Evolutionary conservation across 2,888 invertebrate species (phyloP).

Genomic region (Choristoneura rosaceana): DNA sequence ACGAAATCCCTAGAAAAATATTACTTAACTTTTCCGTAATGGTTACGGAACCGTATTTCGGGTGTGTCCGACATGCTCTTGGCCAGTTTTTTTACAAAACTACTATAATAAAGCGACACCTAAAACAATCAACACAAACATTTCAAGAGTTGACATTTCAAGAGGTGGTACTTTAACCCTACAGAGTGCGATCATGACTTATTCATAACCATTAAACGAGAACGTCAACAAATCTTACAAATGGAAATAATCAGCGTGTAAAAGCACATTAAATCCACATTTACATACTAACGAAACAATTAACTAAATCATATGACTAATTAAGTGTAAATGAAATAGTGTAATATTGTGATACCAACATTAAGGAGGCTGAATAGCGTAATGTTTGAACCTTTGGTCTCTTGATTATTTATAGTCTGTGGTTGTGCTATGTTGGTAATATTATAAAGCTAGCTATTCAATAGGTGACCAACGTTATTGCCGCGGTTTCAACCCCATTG

Average conservation of each 20-base stretch:
- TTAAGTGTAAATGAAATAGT: conserved; percentile 32
- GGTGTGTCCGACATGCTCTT: no score
- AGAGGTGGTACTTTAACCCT: not conserved
- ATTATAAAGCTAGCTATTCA: not conserved
- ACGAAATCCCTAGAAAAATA: no score
- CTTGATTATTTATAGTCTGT: conserved; percentile 54
- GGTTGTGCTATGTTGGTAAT: conserved; percentile 34
- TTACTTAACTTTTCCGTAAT: no score
- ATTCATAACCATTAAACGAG: conserved; percentile 19
- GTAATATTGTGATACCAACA: conserved; percentile 39
- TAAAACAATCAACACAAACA: not conserved
- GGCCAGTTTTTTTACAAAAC: no score
- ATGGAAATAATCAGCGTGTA: conserved; percentile 35
- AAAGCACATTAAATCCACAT: conserved; percentile 32
- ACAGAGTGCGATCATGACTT: conserved; percentile 13
- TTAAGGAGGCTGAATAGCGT: conserved; percentile 51
- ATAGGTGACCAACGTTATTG: not conserved
- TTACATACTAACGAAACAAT: conserved; percentile 39
- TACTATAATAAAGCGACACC: no score
- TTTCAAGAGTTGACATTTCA: not conserved
- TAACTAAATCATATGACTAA: conserved; percentile 32
- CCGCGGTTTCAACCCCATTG: no score
- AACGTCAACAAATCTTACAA: conserved; percentile 26
- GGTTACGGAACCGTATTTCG: no score
- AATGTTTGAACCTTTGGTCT: conserved; percentile 51